A percentile compares a stretch with the other conserved stretches of the same genome.
These are phyloP conservation scores for Drosophila lacertosa DNA, from an alignment of 1,140 invertebrate species.

Conservation along the genomic window DNA sequence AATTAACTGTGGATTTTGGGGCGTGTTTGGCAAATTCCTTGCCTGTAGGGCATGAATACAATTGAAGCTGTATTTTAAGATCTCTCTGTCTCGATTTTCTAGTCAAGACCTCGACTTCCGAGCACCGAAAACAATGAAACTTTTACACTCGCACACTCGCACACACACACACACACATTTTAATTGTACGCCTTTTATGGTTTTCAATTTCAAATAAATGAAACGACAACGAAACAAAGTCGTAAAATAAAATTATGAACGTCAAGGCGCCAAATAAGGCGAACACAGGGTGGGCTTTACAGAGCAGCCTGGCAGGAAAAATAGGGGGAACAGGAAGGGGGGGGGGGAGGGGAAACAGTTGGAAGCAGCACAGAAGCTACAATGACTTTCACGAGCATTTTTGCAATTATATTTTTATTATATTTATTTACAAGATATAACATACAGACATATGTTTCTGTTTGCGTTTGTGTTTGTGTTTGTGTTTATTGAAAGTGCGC, in stretches of 20 bases:
- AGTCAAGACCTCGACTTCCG: slow-evolving; percentile 61
- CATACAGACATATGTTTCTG: slow-evolving; percentile 13
- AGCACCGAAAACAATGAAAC: slow-evolving; percentile 51
- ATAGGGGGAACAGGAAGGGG: background rate
- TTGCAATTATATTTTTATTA: slow-evolving; percentile 71
- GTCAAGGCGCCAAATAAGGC: slow-evolving; percentile 77
- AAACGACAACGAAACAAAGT: slow-evolving; percentile 74
- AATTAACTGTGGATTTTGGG: slow-evolving; percentile 63
- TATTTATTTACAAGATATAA: slow-evolving; percentile 49
- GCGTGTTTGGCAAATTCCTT: slow-evolving; percentile 55
- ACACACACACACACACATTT: slow-evolving; percentile 51
- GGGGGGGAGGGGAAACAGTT: slow-evolving; percentile 16
- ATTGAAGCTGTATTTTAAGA: slow-evolving; percentile 16
- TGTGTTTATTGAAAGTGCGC: slow-evolving; percentile 53
- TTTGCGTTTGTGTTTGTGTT: slow-evolving; percentile 12
- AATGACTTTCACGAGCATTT: slow-evolving; percentile 76
- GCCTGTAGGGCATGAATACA: slow-evolving; percentile 28
- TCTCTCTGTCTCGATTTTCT: slow-evolving; percentile 18
- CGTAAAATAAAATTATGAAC: slow-evolving; percentile 80
- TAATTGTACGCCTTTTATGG: slow-evolving; percentile 80
- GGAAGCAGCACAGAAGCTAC: slow-evolving; percentile 60
- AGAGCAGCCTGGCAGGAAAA: no score
- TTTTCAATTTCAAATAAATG: slow-evolving; percentile 80
- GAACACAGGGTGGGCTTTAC: slow-evolving; percentile 16
- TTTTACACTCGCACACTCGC: slow-evolving; percentile 41